phyloP scores from a whole-genome alignment of 2,888 invertebrate genomes.

The Aphodius granarius region DNA sequence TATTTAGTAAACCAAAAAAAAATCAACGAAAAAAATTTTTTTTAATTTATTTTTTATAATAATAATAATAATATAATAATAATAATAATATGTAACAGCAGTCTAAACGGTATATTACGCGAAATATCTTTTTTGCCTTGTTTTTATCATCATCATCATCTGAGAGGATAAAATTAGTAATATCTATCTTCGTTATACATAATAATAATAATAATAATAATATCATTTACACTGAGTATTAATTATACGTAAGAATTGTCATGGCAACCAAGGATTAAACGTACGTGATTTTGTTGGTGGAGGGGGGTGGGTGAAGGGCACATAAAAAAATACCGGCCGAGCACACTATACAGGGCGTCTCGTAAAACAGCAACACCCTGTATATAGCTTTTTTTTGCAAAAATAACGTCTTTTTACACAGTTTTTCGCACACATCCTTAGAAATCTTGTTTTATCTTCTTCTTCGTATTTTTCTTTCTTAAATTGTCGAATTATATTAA shows the following conservation, averaged over 20 bases:
- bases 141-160: not conserved
- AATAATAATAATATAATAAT: not conserved
- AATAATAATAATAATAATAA: conserved; percentile 1
- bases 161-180: not conserved
- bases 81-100: not conserved
- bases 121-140: not conserved
- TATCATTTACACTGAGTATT: conserved; percentile 19
- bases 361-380: not conserved
- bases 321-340: not conserved
- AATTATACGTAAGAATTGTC: not conserved
- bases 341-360: not conserved
- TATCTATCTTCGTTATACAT: not conserved
- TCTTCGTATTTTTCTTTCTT: not conserved
- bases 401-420: not conserved
- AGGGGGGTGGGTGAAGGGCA: too few relatives aligned
- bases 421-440: not conserved
- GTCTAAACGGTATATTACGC: not conserved
- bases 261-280: not conserved
- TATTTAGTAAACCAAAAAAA: not conserved
- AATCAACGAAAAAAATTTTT: not conserved
- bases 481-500: not conserved
- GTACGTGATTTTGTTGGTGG: not conserved
- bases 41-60: not conserved
- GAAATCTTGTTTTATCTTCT: too few relatives aligned
- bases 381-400: not conserved